These are phyloP conservation scores for Drosophila athabasca DNA, from an alignment of 1,140 invertebrate genomes.

Conservation along the genomic window DNA sequence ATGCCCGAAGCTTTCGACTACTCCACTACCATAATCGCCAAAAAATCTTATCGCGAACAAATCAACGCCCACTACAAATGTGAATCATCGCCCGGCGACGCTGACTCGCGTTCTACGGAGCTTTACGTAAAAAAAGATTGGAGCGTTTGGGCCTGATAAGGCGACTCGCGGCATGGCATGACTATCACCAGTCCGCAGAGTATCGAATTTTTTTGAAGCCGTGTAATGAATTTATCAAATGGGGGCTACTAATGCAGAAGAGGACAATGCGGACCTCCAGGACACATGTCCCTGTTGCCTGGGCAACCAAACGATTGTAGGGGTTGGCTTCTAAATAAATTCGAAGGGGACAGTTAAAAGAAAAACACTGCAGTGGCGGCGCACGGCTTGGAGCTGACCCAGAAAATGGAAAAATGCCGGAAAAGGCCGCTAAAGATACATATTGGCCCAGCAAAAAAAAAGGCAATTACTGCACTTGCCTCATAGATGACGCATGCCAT, in stretches of 20 bases:
- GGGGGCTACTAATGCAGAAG: not conserved
- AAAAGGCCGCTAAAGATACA: not conserved
- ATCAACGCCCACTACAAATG: conserved; percentile 37
- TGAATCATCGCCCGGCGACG: conserved; percentile 26
- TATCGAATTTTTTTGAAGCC: not conserved
- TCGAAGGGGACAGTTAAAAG: conserved; percentile 31
- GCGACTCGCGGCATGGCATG: conserved; percentile 40
- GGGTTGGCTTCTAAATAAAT: not conserved
- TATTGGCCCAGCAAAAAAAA: not conserved
- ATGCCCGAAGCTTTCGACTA: not conserved
- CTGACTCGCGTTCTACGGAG: conserved; percentile 44
- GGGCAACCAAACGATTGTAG: not conserved
- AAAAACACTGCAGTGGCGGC: conserved; percentile 27
- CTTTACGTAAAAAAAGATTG: conserved; percentile 49
- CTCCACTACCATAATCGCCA: too few species aligned
- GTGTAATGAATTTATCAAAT: conserved; percentile 5
- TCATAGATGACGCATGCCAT: conserved; percentile 11
- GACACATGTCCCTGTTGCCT: conserved; percentile 3
- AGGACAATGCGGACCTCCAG: not conserved
- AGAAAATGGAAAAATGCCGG: conserved; percentile 18
- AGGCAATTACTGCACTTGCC: not conserved
- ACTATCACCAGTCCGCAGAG: conserved; percentile 23
- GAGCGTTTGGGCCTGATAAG: conserved; percentile 27
- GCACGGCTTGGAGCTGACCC: conserved; percentile 40
- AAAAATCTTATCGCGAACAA: conserved; percentile 21